These are phyloP conservation scores for Smithornis capensis DNA, from an alignment of 2,113 vertebrate genomes.

Conservation along the genomic window DNA sequence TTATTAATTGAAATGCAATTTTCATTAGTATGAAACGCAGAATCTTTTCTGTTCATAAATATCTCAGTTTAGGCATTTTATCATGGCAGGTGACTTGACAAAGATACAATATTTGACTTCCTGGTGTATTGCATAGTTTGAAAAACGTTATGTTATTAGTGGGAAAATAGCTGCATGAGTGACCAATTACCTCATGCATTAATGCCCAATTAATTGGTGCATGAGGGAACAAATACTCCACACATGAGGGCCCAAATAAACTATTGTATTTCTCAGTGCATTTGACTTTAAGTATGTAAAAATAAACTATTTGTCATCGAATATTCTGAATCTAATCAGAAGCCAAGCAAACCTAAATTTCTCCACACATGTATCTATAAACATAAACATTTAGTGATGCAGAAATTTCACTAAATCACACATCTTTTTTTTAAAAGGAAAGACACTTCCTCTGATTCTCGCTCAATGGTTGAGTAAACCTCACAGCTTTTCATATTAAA, in stretches of 20 bases:
- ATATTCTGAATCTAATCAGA: too few species aligned
- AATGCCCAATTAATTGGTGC: background rate
- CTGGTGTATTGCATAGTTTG: background rate
- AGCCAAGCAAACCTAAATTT: too few species aligned
- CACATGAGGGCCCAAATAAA: background rate
- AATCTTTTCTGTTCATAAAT: background rate
- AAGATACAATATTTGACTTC: background rate
- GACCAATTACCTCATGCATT: background rate
- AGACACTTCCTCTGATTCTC: too few species aligned
- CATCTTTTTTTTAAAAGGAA: too few species aligned
- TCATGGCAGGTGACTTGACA: background rate
- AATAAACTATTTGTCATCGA: too few species aligned
- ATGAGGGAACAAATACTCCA: background rate
- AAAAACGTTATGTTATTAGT: background rate
- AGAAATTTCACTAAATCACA: too few species aligned
- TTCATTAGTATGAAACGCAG: background rate
- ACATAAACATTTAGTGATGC: too few species aligned
- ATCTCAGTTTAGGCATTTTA: background rate
- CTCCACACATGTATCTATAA: too few species aligned
- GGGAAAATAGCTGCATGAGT: background rate
- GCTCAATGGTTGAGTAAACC: too few species aligned
- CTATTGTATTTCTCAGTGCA: too few species aligned
- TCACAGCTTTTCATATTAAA: background rate
- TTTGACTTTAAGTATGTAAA: too few species aligned
- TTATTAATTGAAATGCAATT: background rate